Evolutionary conservation across 2,888 invertebrate genomes (phyloP).

Genomic region (Gisinianus flammeolus): DNA sequence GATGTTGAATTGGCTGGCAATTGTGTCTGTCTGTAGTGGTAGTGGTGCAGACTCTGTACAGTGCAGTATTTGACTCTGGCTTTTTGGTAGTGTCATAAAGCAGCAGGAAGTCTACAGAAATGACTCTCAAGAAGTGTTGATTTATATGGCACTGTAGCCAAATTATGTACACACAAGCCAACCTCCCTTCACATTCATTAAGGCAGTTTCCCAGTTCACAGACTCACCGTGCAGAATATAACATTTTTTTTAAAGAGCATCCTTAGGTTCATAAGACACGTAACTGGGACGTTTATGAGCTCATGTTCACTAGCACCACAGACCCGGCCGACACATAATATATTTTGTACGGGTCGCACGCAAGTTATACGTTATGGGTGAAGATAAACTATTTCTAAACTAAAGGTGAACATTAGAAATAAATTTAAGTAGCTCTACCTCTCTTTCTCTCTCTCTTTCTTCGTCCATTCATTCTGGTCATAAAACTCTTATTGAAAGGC

Average conservation of each 20-base stretch:
- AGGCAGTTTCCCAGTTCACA: neutral
- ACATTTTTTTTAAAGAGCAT: neutral
- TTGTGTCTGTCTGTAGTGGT: neutral
- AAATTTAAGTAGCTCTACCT: constrained; percentile 9
- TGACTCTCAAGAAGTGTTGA: constrained; percentile 35
- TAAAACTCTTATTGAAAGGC: constrained; percentile 4
- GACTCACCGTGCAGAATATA: neutral
- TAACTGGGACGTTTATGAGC: constrained; percentile 13
- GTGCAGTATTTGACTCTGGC: too few relatives aligned
- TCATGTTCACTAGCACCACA: neutral
- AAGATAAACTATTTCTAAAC: neutral
- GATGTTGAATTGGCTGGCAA: constrained; percentile 26
- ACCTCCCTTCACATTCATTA: constrained; percentile 32
- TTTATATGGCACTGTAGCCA: constrained; percentile 39
- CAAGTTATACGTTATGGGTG: neutral
- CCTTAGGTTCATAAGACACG: constrained; percentile 8
- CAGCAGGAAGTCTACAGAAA: constrained; percentile 38
- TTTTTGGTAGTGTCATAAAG: constrained; percentile 43
- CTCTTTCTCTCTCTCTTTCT: neutral
- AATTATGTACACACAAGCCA: constrained; percentile 40
- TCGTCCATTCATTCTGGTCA: constrained; percentile 11
- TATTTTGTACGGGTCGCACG: neutral
- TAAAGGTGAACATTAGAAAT: neutral
- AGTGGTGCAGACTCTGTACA: too few relatives aligned
- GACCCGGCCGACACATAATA: neutral